phyloP scores from a whole-genome alignment of 2,888 invertebrate genomes.

The Melipona beecheii region DNA sequence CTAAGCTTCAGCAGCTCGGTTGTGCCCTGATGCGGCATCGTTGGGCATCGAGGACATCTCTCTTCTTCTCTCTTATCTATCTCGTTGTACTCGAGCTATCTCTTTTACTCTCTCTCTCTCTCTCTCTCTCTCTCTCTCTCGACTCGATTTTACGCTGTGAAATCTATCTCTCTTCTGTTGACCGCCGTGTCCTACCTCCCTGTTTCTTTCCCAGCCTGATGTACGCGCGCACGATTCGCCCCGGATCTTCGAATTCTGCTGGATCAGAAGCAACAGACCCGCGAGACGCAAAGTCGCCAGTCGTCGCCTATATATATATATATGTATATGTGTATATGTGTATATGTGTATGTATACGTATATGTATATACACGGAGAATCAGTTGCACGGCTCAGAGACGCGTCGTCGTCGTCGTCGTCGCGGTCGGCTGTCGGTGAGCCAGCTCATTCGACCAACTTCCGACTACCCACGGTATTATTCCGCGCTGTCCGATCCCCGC shows the following conservation, averaged over 20 bases:
- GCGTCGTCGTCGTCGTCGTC: conserved; percentile 33
- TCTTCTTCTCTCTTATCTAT: conserved; percentile 38
- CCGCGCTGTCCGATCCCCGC: conserved; percentile 45
- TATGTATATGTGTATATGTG: too few species aligned
- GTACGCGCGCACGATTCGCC: neutral
- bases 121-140: conserved; percentile 20
- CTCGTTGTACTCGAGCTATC: conserved; percentile 6
- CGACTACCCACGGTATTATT: conserved; percentile 18
- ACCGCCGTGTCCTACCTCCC: neutral
- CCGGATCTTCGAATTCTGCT: neutral
- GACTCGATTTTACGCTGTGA: neutral
- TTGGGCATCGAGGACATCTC: conserved; percentile 74
- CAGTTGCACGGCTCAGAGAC: conserved; percentile 35
- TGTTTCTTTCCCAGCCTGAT: neutral
- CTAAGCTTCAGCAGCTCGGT: conserved; percentile 55
- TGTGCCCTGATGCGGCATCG: conserved; percentile 68
- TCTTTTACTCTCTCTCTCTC: conserved; percentile 44
- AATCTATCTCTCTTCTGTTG: too few species aligned
- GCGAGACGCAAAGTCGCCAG: neutral
- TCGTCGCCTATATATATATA: neutral
- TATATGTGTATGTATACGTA: too few species aligned
- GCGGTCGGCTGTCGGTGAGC: conserved; percentile 16
- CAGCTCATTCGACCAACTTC: conserved; percentile 43
- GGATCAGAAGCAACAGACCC: conserved; percentile 1
- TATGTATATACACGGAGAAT: conserved; percentile 6